A percentile compares a stretch with the other conserved stretches of the same genome.
These are phyloP conservation scores for Troglohyphantes excavatus DNA, from an alignment of 2,888 invertebrate species.

Conservation along the genomic window DNA sequence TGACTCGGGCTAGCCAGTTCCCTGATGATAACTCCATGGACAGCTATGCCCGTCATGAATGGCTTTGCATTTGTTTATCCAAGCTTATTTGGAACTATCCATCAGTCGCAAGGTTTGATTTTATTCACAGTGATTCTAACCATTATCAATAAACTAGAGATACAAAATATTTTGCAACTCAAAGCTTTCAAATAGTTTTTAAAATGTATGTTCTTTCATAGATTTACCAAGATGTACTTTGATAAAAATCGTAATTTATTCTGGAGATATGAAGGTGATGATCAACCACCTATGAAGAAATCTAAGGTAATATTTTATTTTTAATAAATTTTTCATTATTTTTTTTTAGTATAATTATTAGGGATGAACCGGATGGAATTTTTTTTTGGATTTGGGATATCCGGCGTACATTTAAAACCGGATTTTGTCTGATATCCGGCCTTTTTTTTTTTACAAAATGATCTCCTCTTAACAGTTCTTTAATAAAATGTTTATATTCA, in stretches of 20 bases:
- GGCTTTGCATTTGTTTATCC: constrained; percentile 50
- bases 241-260: constrained; percentile 49
- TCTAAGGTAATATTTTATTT: constrained; percentile 42
- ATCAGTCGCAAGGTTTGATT: constrained; percentile 42
- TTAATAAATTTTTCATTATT: no score
- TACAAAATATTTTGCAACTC: background rate
- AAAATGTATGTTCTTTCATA: constrained; percentile 9
- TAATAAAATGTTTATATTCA: no score
- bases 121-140: constrained; percentile 2
- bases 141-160: no score
- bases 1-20: constrained; percentile 7
- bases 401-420: no score
- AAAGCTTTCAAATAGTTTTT: background rate
- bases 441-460: no score
- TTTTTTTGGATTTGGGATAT: no score
- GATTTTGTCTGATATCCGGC: no score
- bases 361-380: no score
- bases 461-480: no score
- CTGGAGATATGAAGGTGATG: constrained; percentile 50
- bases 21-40: background rate
- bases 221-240: constrained; percentile 53
- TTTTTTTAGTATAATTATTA: no score
- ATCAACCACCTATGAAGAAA: constrained; percentile 45
- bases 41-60: constrained; percentile 51
- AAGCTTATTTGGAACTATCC: constrained; percentile 72